These are phyloP conservation scores for Numida meleagris DNA, from an alignment of 2,113 vertebrate genomes.

Conservation along the genomic window DNA sequence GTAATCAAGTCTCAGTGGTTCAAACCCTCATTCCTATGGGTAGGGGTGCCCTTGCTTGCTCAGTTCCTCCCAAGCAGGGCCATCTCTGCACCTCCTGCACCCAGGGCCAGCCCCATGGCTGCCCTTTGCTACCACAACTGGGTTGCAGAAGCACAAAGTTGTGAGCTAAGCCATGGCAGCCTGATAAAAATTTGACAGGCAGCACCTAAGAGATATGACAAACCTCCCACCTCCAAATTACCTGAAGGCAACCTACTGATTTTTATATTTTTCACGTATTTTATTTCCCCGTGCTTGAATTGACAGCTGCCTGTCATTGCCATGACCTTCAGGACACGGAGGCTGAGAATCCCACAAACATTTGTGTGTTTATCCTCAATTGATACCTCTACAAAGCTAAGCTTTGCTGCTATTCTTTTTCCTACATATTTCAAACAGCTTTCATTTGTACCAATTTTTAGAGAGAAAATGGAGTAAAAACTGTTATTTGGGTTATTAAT, in stretches of 20 bases:
- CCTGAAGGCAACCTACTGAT: neutral
- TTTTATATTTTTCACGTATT: neutral
- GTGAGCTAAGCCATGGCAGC: neutral
- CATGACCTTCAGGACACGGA: neutral
- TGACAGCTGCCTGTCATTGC: neutral
- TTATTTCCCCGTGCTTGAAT: neutral
- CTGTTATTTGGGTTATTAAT: too few species aligned
- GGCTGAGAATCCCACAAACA: neutral
- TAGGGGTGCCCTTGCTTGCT: neutral
- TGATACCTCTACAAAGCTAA: neutral
- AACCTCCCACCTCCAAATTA: neutral
- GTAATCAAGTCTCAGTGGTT: neutral
- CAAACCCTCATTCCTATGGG: neutral
- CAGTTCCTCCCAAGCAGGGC: neutral
- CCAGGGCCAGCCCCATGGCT: rapidly evolving
- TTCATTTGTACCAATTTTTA: neutral
- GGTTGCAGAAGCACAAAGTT: neutral
- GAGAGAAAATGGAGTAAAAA: neutral
- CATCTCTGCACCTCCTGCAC: neutral
- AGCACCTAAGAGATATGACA: neutral
- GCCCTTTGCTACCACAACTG: neutral
- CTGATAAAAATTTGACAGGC: neutral
- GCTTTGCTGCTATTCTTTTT: neutral
- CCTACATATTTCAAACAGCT: neutral
- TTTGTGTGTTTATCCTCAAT: neutral